Percentiles rank a stretch among this genome's conserved stretches.
phyloP scores from a whole-genome alignment of 2,888 invertebrate genomes.

The Stictocephala bisonia region DNA sequence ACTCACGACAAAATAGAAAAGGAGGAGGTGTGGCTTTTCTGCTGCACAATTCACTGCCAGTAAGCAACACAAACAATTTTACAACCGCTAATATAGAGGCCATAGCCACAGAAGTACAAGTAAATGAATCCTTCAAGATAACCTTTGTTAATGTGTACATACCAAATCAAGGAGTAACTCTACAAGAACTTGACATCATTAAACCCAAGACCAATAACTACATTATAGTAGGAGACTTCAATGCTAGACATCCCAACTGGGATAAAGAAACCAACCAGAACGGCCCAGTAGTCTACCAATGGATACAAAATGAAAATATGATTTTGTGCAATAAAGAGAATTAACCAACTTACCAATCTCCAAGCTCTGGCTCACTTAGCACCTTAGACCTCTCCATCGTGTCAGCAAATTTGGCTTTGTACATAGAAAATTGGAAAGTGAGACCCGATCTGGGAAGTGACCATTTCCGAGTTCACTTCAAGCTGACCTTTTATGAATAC shows the following conservation, averaged over 20 bases:
- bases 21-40: conserved; percentile 22
- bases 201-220: conserved; percentile 10
- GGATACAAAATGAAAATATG: conserved; percentile 36
- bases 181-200: conserved; percentile 11
- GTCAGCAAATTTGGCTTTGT: background rate
- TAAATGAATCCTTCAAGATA: background rate
- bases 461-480: background rate
- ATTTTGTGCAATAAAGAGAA: conserved; percentile 6
- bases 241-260: conserved; percentile 7
- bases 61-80: background rate
- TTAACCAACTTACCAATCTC: conserved; percentile 23
- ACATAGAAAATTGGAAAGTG: conserved; percentile 1
- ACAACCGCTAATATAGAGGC: conserved; percentile 3
- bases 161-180: conserved; percentile 6
- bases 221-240: background rate
- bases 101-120: background rate
- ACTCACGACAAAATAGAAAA: conserved; percentile 27
- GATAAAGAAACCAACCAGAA: conserved; percentile 13
- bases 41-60: background rate
- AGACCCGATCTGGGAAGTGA: background rate
- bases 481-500: background rate
- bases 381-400: background rate
- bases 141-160: background rate
- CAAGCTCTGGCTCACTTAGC: conserved; percentile 20
- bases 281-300: conserved; percentile 1